Percentiles rank a stretch among this genome's conserved stretches.
Conservation (phyloP, 2,797 vertebrate genomes). For the Betta splendens region DNA sequence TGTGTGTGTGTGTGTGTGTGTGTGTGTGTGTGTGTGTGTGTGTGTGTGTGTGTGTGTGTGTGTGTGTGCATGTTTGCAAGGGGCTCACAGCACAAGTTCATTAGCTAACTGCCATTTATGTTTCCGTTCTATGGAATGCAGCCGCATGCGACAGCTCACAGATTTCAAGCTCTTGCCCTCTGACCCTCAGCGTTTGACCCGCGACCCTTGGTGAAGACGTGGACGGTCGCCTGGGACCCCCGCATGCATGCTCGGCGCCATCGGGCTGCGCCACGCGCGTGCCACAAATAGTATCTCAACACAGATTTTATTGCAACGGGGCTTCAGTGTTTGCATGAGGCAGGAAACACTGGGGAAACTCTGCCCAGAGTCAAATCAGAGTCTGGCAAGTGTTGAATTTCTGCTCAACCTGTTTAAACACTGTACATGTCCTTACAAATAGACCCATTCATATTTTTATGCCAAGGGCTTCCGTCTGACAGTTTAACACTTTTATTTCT, state of each 20-base stretch:
- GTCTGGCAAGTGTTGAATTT: conserved; percentile 10
- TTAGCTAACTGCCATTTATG: conserved; percentile 67
- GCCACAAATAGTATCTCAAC: conserved; percentile 29
- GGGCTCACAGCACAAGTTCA: conserved; percentile 72
- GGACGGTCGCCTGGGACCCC: conserved; percentile 11
- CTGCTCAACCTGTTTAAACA: not conserved
- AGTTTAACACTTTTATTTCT: conserved; percentile 24
- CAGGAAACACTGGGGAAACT: conserved; percentile 15
- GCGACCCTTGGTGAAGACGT: not conserved
- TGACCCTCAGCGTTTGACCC: conserved; percentile 4
- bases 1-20: conserved; percentile 30
- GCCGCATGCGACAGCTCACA: conserved; percentile 57
- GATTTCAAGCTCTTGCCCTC: conserved; percentile 32
- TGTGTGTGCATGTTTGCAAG: conserved; percentile 39
- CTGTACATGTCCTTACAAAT: conserved; percentile 16
- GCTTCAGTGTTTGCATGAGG: conserved; percentile 48
- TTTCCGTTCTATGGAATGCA: conserved; percentile 71
- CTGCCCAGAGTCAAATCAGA: conserved; percentile 12
- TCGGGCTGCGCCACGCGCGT: conserved; percentile 35
- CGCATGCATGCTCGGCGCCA: conserved; percentile 41
- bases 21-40: conserved; percentile 38
- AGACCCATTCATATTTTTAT: conserved; percentile 3
- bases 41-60: conserved; percentile 26
- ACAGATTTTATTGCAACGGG: conserved; percentile 6
- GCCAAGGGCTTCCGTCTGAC: conserved; percentile 67